Evolutionary conservation across 2,113 vertebrate genomes (phyloP).

Genomic region (Cyanoramphus novaezelandiae): DNA sequence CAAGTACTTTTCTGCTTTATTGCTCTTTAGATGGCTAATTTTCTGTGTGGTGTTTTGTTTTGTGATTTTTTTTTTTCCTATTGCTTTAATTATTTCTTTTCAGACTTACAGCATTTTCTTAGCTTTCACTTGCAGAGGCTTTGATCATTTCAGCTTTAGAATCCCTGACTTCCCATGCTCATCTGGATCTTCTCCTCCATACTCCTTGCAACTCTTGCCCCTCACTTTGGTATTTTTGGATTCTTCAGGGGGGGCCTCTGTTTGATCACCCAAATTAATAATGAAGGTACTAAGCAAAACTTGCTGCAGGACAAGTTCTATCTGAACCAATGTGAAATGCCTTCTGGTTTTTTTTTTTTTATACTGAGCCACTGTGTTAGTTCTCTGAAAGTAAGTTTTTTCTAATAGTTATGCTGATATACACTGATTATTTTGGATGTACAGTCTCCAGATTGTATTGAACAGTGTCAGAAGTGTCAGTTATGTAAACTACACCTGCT

Average conservation of each 20-base stretch:
- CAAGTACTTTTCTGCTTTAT: background rate
- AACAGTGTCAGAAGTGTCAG: background rate
- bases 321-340: background rate
- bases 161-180: background rate
- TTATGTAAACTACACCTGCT: background rate
- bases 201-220: background rate
- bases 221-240: background rate
- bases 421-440: background rate
- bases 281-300: background rate
- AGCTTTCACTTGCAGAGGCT: background rate
- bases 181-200: background rate
- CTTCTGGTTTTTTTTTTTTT: background rate
- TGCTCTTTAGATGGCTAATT: background rate
- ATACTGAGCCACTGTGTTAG: background rate
- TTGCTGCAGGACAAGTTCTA: background rate
- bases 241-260: background rate
- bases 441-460: background rate
- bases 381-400: background rate
- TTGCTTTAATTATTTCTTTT: background rate
- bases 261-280: background rate
- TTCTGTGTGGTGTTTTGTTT: background rate
- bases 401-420: background rate
- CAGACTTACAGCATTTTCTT: background rate
- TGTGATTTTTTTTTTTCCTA: background rate
- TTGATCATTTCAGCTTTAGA: background rate